Percentiles rank a stretch among this genome's conserved stretches.
These are phyloP conservation scores for Euzophera pinguis DNA, from an alignment of 2,888 invertebrate species.

Conservation along the genomic window DNA sequence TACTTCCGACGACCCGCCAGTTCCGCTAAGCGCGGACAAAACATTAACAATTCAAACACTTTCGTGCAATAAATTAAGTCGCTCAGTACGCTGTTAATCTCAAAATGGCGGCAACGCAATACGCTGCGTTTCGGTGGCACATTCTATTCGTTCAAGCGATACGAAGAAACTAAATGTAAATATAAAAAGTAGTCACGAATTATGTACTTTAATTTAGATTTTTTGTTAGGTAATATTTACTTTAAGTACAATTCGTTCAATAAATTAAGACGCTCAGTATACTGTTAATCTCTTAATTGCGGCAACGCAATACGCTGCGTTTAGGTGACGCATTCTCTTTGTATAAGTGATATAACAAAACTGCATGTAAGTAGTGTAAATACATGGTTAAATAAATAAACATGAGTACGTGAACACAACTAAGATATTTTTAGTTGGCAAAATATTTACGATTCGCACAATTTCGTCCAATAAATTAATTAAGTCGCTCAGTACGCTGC, in stretches of 20 bases:
- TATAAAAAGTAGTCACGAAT: no score
- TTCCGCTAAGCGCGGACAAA: constrained; percentile 43
- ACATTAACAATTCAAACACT: constrained; percentile 75
- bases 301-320: constrained; percentile 53
- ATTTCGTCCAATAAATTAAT: constrained; percentile 71
- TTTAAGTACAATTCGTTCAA: no score
- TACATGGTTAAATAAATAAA: no score
- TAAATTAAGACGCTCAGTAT: constrained; percentile 63
- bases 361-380: no score
- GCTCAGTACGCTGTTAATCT: constrained; percentile 56
- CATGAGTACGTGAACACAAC: no score
- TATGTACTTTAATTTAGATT: no score
- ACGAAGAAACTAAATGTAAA: no score
- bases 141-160: background rate
- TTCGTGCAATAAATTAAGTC: constrained; percentile 69
- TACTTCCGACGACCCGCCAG: constrained; percentile 26
- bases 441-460: no score
- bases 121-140: constrained; percentile 36
- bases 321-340: constrained; percentile 19
- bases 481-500: constrained; percentile 52
- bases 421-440: no score
- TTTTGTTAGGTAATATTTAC: no score
- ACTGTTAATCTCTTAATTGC: constrained; percentile 67
- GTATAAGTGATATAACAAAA: background rate
- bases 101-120: constrained; percentile 65